Conservation (phyloP, 2,888 invertebrate species). For the Sturmia bella region DNA sequence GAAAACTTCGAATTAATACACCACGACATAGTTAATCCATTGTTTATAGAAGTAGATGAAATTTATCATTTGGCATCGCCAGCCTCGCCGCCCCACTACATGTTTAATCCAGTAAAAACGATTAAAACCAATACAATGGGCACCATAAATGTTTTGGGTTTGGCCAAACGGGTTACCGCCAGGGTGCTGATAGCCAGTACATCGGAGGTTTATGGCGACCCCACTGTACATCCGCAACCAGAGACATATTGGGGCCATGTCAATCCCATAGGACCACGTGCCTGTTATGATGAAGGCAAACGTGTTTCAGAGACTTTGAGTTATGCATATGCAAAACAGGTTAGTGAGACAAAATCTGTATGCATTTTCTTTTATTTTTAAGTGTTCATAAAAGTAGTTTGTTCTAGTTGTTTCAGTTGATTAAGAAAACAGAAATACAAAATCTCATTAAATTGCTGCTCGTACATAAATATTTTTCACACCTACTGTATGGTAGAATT, state of each 20-base stretch:
- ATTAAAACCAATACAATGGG: slow-evolving; percentile 99
- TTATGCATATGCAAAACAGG: slow-evolving; percentile 97
- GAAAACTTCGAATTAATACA: slow-evolving; percentile 99
- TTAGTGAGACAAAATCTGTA: slow-evolving; percentile 59
- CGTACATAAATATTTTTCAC: too few relatives aligned
- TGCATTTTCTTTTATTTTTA: background rate
- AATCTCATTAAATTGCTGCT: too few relatives aligned
- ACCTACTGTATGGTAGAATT: too few relatives aligned
- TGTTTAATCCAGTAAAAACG: slow-evolving; percentile 99
- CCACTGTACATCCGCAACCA: slow-evolving; percentile 98
- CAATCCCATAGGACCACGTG: slow-evolving; percentile 97
- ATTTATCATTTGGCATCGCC: slow-evolving; percentile 99
- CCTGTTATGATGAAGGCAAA: slow-evolving; percentile 99
- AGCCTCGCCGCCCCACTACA: slow-evolving; percentile 99
- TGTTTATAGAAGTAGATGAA: slow-evolving; percentile 98
- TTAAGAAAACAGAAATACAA: too few relatives aligned
- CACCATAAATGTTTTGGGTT: slow-evolving; percentile 94
- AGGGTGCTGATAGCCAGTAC: slow-evolving; percentile 98
- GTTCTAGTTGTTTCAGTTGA: too few relatives aligned
- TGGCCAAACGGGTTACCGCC: slow-evolving; percentile 96
- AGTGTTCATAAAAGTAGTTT: background rate
- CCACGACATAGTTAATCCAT: slow-evolving; percentile 98
- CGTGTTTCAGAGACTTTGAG: slow-evolving; percentile 96
- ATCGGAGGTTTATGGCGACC: slow-evolving; percentile 99
- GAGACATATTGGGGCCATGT: slow-evolving; percentile 99